A percentile compares a stretch with the other conserved stretches of the same genome.
Conservation (phyloP, 2,113 vertebrate species). For the Scatophagus argus region DNA sequence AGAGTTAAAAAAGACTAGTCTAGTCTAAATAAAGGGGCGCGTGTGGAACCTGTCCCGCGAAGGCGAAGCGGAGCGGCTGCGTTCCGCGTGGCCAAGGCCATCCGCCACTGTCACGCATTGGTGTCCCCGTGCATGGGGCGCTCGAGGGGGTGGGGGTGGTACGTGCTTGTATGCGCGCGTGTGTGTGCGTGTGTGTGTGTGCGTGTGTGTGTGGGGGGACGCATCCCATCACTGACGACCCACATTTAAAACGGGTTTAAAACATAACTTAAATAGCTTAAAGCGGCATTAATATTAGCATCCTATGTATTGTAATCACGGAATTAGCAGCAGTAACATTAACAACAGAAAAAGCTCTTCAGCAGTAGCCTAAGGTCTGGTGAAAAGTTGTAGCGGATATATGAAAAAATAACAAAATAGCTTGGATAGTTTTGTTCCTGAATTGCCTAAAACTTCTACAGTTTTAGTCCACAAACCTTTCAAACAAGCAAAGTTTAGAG, state of each 20-base stretch:
- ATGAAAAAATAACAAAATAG: not conserved
- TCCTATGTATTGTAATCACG: not conserved
- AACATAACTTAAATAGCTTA: no score
- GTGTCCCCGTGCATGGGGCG: slow-evolving; percentile 76
- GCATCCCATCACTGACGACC: not conserved
- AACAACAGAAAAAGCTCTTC: no score
- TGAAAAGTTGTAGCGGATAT: not conserved
- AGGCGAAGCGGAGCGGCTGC: slow-evolving; percentile 79
- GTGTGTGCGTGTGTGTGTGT: not conserved
- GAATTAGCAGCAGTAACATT: no score
- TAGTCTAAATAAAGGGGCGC: slow-evolving; percentile 55
- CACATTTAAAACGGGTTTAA: not conserved
- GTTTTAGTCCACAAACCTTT: no score
- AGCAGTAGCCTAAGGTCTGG: no score
- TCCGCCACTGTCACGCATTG: slow-evolving; percentile 79
- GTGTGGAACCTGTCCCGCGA: slow-evolving; percentile 71
- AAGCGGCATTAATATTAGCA: not conserved
- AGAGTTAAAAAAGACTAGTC: slow-evolving; percentile 50
- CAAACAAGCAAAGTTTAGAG: no score
- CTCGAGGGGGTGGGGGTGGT: slow-evolving; percentile 39
- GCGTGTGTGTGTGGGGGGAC: not conserved
- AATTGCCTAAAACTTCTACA: no score
- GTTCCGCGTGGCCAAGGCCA: slow-evolving; percentile 83
- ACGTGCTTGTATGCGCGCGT: not conserved
- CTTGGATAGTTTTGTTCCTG: no score